Base-by-base conservation (phyloP, 2,113 vertebrate genomes). In the Raja brachyura region DNA sequence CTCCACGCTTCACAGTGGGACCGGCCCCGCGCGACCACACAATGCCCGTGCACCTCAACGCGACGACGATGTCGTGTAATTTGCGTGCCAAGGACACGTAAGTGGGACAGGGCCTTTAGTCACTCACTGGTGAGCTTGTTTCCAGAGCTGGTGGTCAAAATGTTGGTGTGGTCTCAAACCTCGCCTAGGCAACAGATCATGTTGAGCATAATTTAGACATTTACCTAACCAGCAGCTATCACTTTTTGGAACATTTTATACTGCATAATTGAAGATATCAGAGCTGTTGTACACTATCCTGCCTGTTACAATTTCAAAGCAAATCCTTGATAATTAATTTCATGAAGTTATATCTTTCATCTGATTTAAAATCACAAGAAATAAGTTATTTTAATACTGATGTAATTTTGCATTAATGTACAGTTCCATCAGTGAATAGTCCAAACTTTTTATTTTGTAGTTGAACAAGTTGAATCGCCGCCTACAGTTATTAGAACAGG, bases 401-500 rank as follows among this genome's bases (percentile, higher is more conserved):
- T 90, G 13, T n/a, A 70, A 31, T 86, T 86, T 90, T 39, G 33
- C 22, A 68, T 70, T 70, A n/a, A 31, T 16, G 28, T 70, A 68
- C 61, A 90, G 66, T 63, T 22, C 10, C 33, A 73, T 92, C 61
- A 90, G 14, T 73, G 33, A 33, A 54, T 68, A 92, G 90, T 92
- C 9, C 61, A 74, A 39, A 22, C 22, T 74, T 73, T 73, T 33
- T 92, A 31, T 92, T 54, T 92, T 70, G 33, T 54, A 92, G 90
- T 54, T 92, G 90, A 92, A 92, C 90, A 92, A 92, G 68, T 92
- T 92, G 90, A 92, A 92, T 92, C 90, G 90, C 66, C 90, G 90
- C 66, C 63, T 92, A 73, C 90, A 92, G 16, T 74, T 92, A 73
- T 73, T 92, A 54, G 90, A 92, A 92, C 90, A 92, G 63, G 90